Conservation (phyloP, 2,797 vertebrate species). For the Vireo griseus region DNA sequence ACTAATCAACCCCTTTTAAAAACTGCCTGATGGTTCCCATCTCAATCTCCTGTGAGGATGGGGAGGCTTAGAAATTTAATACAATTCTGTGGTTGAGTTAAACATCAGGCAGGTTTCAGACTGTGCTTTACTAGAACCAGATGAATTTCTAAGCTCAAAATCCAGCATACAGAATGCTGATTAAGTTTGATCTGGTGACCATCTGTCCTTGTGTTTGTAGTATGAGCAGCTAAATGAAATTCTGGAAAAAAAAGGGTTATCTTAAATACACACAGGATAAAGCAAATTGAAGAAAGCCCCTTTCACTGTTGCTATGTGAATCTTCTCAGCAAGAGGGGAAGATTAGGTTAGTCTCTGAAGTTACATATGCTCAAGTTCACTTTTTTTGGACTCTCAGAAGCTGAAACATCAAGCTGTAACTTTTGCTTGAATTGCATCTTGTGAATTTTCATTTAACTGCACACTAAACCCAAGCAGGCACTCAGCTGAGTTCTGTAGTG, state of each 20-base stretch:
- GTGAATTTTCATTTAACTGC: slow-evolving; percentile 24
- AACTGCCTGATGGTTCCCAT: not conserved
- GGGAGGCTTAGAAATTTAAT: slow-evolving; percentile 52
- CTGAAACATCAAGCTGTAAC: slow-evolving; percentile 9
- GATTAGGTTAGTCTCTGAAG: slow-evolving; percentile 19
- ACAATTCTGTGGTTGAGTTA: slow-evolving; percentile 48
- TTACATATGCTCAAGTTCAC: not conserved
- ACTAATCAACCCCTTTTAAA: slow-evolving; percentile 25
- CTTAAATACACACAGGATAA: slow-evolving; percentile 52
- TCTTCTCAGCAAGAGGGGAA: slow-evolving; percentile 28
- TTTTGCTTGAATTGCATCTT: slow-evolving; percentile 3
- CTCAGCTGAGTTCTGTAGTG: not conserved
- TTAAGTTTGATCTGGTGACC: slow-evolving; percentile 68
- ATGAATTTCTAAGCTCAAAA: slow-evolving; percentile 67
- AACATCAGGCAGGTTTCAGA: slow-evolving; percentile 58
- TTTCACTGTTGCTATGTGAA: slow-evolving; percentile 45
- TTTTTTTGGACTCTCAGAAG: slow-evolving; percentile 14
- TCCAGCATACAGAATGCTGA: slow-evolving; percentile 58
- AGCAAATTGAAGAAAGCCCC: slow-evolving; percentile 50
- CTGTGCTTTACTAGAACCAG: slow-evolving; percentile 64
- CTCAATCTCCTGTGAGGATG: slow-evolving; percentile 30
- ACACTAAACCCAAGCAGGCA: not conserved
- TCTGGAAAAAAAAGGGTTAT: slow-evolving; percentile 41
- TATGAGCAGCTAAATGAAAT: slow-evolving; percentile 62
- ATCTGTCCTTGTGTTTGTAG: slow-evolving; percentile 64